Evolutionary conservation across 2,113 vertebrate species (phyloP).

Genomic region (Illadopsis cleaveri): DNA sequence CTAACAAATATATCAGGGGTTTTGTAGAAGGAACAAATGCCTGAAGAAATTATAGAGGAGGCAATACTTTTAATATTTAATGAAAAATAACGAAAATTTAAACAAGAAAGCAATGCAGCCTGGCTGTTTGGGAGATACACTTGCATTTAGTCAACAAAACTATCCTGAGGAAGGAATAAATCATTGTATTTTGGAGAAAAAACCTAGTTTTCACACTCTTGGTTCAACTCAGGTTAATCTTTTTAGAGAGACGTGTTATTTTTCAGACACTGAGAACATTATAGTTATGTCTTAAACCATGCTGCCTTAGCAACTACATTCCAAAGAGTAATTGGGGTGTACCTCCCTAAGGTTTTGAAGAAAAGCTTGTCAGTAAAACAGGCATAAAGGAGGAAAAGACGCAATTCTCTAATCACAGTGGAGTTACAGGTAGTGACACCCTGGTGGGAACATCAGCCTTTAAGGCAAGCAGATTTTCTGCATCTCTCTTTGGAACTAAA

Average conservation of each 20-base stretch:
- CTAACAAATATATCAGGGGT: neutral
- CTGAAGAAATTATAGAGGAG: neutral
- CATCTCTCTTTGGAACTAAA: neutral
- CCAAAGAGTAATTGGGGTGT: neutral
- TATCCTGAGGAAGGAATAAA: neutral
- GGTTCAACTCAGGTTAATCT: conserved; percentile 16
- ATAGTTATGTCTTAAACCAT: neutral
- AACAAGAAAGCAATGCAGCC: neutral
- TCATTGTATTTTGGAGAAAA: neutral
- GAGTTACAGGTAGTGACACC: neutral
- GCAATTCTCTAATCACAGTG: neutral
- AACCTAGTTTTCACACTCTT: neutral
- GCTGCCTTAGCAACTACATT: neutral
- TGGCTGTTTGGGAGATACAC: neutral
- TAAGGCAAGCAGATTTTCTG: neutral
- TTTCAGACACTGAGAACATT: neutral
- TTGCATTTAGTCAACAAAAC: neutral
- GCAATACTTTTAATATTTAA: neutral
- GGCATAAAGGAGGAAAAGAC: neutral
- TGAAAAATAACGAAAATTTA: neutral
- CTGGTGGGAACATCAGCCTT: neutral
- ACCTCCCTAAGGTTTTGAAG: neutral
- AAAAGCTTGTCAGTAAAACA: neutral
- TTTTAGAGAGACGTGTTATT: neutral
- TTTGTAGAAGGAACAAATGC: neutral